Conservation (phyloP, 2,113 vertebrate genomes). For the Otus sunia region DNA sequence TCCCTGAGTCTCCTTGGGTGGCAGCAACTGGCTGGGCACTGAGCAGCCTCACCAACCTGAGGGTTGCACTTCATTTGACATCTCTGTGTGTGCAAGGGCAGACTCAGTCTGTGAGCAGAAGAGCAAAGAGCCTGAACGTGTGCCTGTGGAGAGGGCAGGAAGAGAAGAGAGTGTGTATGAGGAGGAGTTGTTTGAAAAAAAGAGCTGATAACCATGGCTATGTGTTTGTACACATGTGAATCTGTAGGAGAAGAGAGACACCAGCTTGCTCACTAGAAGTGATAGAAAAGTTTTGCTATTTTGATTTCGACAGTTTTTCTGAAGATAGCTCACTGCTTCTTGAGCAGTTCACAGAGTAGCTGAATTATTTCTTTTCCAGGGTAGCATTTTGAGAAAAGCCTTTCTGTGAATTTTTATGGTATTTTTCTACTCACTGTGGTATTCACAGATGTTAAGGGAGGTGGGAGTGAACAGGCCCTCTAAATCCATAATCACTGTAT, state of each 20-base stretch:
- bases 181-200: neutral
- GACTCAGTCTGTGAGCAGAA: neutral
- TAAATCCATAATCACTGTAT: conserved; percentile 1
- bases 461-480: neutral
- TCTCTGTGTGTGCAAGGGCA: neutral
- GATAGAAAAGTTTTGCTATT: neutral
- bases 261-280: neutral
- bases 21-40: neutral
- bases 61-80: neutral
- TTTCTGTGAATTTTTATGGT: conserved; percentile 5
- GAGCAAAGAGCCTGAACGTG: fast-evolving
- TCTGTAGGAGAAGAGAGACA: neutral
- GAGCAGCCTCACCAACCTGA: neutral
- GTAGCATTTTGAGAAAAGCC: neutral
- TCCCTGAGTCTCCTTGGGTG: neutral
- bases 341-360: neutral
- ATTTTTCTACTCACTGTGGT: conserved; percentile 18
- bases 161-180: neutral
- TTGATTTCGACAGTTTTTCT: neutral
- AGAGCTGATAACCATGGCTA: neutral
- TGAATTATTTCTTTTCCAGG: neutral
- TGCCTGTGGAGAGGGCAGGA: neutral
- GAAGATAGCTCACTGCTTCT: neutral
- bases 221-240: neutral
- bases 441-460: conserved; percentile 7